Evolutionary conservation across 2,113 vertebrate species (phyloP).

Genomic region (Microcebus jonahi): DNA sequence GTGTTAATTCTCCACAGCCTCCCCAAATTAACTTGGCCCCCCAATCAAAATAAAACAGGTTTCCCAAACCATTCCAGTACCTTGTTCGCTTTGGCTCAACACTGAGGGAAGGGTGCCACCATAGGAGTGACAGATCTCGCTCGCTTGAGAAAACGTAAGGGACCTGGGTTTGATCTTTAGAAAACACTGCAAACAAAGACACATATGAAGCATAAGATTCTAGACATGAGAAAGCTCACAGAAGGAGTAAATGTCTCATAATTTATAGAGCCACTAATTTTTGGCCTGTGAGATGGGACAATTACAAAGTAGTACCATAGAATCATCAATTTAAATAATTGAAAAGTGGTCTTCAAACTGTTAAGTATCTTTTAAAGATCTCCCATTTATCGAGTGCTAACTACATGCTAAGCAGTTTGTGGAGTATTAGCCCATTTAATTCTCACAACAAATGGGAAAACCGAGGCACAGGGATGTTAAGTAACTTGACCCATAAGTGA

Average conservation of each 20-base stretch:
- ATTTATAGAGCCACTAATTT: background rate
- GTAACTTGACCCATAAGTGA: background rate
- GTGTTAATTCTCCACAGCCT: background rate
- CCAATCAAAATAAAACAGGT: background rate
- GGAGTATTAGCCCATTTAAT: conserved; percentile 23
- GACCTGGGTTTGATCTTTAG: conserved; percentile 74
- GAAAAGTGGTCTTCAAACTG: background rate
- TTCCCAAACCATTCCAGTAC: conserved; percentile 79
- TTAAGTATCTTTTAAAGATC: background rate
- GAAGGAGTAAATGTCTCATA: background rate
- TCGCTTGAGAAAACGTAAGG: conserved; percentile 85
- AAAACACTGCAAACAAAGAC: conserved; percentile 92
- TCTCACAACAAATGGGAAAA: conserved; percentile 13
- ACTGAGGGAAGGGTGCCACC: conserved; percentile 91
- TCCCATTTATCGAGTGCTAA: background rate
- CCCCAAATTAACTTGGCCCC: background rate
- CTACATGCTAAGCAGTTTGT: background rate
- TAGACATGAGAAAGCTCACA: background rate
- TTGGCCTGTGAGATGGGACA: background rate
- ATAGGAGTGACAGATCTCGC: conserved; percentile 85
- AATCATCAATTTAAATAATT: background rate
- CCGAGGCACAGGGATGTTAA: background rate
- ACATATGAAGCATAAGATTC: background rate
- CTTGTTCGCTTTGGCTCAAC: conserved; percentile 93
- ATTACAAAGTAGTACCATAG: conserved; percentile 15